Evolutionary conservation across 2,888 invertebrate species (phyloP).

Genomic region (Chydorus sphaericus): DNA sequence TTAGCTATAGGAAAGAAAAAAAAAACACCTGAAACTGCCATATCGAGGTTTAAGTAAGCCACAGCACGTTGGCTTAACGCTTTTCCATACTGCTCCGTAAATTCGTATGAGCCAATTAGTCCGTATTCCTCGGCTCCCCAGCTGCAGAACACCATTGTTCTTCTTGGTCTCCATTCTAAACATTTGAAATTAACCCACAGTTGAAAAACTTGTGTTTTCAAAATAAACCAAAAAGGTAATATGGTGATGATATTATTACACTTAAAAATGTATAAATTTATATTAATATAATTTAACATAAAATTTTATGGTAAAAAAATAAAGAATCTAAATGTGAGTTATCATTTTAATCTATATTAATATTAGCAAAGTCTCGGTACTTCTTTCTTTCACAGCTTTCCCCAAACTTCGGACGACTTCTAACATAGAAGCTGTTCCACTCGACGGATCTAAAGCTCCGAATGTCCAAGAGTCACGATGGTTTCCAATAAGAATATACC

Average conservation of each 20-base stretch:
- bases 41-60: constrained; percentile 23
- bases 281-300: too few species aligned
- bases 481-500: constrained; percentile 36
- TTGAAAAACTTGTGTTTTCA: too few species aligned
- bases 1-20: too few species aligned
- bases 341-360: too few species aligned
- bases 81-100: constrained; percentile 26
- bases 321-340: too few species aligned
- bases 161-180: constrained; percentile 32
- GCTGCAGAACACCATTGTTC: constrained; percentile 21
- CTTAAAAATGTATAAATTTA: too few species aligned
- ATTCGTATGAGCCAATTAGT: constrained; percentile 25
- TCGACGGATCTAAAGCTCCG: constrained; percentile 34
- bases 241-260: too few species aligned
- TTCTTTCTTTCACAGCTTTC: constrained; percentile 13
- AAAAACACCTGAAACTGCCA: constrained; percentile 11
- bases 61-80: constrained; percentile 18
- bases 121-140: constrained; percentile 16
- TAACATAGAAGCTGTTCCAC: constrained; percentile 34
- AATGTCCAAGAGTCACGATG: constrained; percentile 38
- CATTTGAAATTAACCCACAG: too few species aligned
- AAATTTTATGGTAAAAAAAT: too few species aligned
- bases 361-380: neutral
- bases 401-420: constrained; percentile 31
- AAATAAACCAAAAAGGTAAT: too few species aligned